Evolutionary conservation across 2,888 invertebrate species (phyloP).

Genomic region (Lasioglossum pauxillum): DNA sequence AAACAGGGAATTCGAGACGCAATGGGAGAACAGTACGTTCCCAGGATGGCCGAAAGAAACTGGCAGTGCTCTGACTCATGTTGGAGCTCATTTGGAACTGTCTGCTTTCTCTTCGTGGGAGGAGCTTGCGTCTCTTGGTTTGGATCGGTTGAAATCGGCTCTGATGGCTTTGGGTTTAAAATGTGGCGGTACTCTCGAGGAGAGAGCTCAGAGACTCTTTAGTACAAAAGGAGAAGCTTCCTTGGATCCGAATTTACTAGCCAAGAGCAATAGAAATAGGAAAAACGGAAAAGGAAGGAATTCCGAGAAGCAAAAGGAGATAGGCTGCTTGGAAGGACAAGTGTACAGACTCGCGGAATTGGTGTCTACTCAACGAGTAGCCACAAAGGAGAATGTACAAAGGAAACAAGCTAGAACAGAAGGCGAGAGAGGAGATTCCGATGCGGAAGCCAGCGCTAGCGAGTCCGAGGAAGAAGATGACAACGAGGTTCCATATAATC

Average conservation of each 20-base stretch:
- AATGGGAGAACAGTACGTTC: constrained; percentile 95
- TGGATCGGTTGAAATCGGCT: constrained; percentile 98
- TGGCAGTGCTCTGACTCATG: constrained; percentile 95
- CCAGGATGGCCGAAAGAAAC: constrained; percentile 99
- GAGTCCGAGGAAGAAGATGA: constrained; percentile 94
- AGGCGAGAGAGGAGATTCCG: constrained; percentile 96
- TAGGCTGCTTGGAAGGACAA: constrained; percentile 95
- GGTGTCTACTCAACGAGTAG: constrained; percentile 92
- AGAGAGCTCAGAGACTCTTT: constrained; percentile 97
- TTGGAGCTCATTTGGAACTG: constrained; percentile 98
- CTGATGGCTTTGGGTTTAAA: constrained; percentile 98
- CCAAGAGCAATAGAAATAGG: constrained; percentile 92
- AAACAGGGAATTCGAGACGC: constrained; percentile 91
- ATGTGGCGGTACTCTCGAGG: constrained; percentile 99
- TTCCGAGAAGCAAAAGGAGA: constrained; percentile 92
- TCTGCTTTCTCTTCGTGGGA: constrained; percentile 99
- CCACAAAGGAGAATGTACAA: constrained; percentile 99
- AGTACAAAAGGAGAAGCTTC: constrained; percentile 98
- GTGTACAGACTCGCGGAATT: constrained; percentile 94
- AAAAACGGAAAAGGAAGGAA: constrained; percentile 88
- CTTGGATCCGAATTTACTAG: constrained; percentile 95
- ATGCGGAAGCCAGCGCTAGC: constrained; percentile 93
- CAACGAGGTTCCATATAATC: constrained; percentile 99
- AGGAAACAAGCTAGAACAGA: constrained; percentile 98
- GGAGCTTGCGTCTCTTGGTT: constrained; percentile 97